These are phyloP conservation scores for Eledona agricola DNA, from an alignment of 2,888 invertebrate species.

Conservation along the genomic window DNA sequence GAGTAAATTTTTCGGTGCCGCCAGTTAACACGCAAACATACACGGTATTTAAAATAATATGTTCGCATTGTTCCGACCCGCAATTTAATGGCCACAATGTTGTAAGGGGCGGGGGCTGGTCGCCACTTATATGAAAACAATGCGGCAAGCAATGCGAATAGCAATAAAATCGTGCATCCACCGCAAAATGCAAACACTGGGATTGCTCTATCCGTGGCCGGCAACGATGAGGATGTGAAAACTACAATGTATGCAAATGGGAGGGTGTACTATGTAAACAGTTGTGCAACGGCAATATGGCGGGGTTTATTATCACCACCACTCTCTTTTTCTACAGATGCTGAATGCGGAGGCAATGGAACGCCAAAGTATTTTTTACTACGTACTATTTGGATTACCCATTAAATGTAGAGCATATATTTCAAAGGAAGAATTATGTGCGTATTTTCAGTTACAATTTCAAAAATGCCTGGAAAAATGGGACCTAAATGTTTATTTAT, in stretches of 20 bases:
- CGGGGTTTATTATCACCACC: constrained; percentile 30
- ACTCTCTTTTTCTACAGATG: constrained; percentile 24
- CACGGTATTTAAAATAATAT: constrained; percentile 36
- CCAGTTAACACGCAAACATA: constrained; percentile 21
- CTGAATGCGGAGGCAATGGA: constrained; percentile 30
- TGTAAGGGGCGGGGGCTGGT: constrained; percentile 1
- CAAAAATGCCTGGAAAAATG: no score
- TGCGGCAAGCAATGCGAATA: constrained; percentile 20
- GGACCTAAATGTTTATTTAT: background rate
- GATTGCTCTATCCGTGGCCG: constrained; percentile 25
- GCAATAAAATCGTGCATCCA: constrained; percentile 31
- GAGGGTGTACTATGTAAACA: constrained; percentile 27
- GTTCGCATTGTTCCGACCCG: constrained; percentile 26
- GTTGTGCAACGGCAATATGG: constrained; percentile 31
- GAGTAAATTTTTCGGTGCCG: constrained; percentile 12
- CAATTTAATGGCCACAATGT: constrained; percentile 26
- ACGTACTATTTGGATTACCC: no score
- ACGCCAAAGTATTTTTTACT: no score
- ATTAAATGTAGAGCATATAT: no score
- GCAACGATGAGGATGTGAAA: constrained; percentile 24
- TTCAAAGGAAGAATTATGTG: no score
- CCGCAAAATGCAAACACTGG: constrained; percentile 29
- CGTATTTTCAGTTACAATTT: no score
- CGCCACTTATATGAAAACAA: constrained; percentile 32
- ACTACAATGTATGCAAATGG: constrained; percentile 39